Base-by-base conservation (phyloP, 2,113 vertebrate species). In the Pagrus major region DNA sequence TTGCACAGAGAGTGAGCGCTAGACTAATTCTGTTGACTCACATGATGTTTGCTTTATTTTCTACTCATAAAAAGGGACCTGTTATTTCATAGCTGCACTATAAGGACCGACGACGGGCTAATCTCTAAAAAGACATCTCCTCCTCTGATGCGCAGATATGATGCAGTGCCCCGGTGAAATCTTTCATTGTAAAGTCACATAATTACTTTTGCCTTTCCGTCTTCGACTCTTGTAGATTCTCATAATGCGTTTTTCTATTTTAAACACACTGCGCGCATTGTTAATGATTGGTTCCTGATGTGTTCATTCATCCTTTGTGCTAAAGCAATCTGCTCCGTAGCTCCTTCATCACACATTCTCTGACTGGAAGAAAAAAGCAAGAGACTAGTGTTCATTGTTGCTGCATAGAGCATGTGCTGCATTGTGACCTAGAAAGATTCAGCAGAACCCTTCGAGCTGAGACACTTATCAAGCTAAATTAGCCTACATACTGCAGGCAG, bases 351-450 rank as follows among this genome's bases (percentile, higher is more conserved):
- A 63, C 83, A 86, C 65, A 66, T 84, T 72, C 63, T 77, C 44
- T 81, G 60, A 76, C 78, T 81, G 76, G 76, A 81, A 88, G 52
- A 71, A 87, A n/a, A 87, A 88, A 78, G 81, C 84, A 86, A n/a
- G 60, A 86, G 88, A 86, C 86, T 76, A 83, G 71, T 82, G 79
- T 71, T 88, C 74, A 81, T 86, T 90, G 84, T 91, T 78, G 85
- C 83, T 89, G 81, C 78, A 84, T 72, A 65, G 74, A 90, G 81
- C 86, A 84, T 88, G 89, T 92, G 65, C 71, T 75, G 66, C 66
- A 86, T 91, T 92, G 91, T 94, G 91, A 91, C 92, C 93, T 84
- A 89, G 86, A 93, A 92, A 93, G 74, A 88, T 78, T 91, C 71
- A 61, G 88, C 37, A 71, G 81, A 84, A 86, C 69, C 78, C 74